Evolutionary conservation across 1,140 invertebrate genomes (phyloP).

Genomic region (Wasmannia auropunctata): DNA sequence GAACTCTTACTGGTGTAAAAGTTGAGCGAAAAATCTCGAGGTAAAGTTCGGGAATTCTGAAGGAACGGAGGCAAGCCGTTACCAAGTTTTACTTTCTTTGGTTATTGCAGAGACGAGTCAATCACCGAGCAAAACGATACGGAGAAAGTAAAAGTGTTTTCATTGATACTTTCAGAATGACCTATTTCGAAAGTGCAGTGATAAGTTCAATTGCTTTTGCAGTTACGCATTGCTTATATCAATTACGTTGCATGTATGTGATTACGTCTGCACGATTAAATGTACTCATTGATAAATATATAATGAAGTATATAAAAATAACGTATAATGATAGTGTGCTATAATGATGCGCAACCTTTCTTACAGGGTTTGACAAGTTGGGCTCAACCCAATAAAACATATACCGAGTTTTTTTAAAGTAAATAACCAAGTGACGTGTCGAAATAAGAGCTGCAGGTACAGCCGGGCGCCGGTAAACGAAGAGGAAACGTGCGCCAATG

Average conservation of each 20-base stretch:
- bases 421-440: conserved; percentile 11
- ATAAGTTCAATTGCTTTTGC: not conserved
- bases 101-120: conserved; percentile 55
- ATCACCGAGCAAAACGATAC: conserved; percentile 54
- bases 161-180: conserved; percentile 45
- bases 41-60: conserved; percentile 41
- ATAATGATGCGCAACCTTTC: no score
- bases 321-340: not conserved
- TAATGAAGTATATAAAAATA: not conserved
- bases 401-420: not conserved
- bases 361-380: no score
- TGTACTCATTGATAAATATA: not conserved
- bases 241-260: conserved; percentile 3
- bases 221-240: not conserved
- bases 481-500: conserved; percentile 6
- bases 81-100: conserved; percentile 55
- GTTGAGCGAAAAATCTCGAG: conserved; percentile 63
- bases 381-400: no score
- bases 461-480: not conserved
- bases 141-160: conserved; percentile 54
- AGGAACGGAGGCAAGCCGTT: conserved; percentile 11
- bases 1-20: conserved; percentile 37
- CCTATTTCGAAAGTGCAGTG: conserved; percentile 35
- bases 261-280: not conserved
- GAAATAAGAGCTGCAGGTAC: not conserved